Percentiles rank a stretch among this genome's conserved stretches.
Conservation (phyloP, 1,140 invertebrate genomes). For the Harpegnathos saltator region DNA sequence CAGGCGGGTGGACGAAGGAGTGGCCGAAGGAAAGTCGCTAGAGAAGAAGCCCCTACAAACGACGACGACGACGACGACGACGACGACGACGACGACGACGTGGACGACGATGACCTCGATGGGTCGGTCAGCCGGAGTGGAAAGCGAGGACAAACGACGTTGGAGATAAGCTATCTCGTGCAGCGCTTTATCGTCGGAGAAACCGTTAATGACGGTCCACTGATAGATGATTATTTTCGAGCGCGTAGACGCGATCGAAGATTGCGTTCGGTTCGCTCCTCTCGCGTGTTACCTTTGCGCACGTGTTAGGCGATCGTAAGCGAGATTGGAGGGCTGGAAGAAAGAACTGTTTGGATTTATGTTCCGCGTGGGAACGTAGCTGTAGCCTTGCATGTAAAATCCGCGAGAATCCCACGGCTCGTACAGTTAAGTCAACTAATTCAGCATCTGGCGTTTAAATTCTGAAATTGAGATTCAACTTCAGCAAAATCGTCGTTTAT, state of each 20-base stretch:
- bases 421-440: too few species aligned
- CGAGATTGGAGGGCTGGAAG: too few species aligned
- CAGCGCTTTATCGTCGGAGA: constrained; percentile 74
- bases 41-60: constrained; percentile 58
- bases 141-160: constrained; percentile 65
- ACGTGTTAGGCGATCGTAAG: not conserved
- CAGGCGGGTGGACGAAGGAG: not conserved
- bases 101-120: constrained; percentile 64
- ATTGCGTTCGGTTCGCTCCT: not conserved
- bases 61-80: too few species aligned
- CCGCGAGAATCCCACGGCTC: too few species aligned
- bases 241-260: constrained; percentile 21
- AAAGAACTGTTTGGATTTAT: constrained; percentile 11
- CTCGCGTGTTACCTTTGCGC: not conserved
- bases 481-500: too few species aligned
- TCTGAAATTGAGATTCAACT: too few species aligned
- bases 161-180: constrained; percentile 78
- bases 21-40: constrained; percentile 35
- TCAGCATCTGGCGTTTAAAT: too few species aligned
- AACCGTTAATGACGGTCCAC: constrained; percentile 77
- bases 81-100: too few species aligned
- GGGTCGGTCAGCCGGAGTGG: constrained; percentile 57
- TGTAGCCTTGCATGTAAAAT: too few species aligned
- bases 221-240: constrained; percentile 74
- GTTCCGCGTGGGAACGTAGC: too few species aligned